These are phyloP conservation scores for Glandiceps talaboti DNA, from an alignment of 53 echinoderm and acorn worm genomes.

Conservation along the genomic window DNA sequence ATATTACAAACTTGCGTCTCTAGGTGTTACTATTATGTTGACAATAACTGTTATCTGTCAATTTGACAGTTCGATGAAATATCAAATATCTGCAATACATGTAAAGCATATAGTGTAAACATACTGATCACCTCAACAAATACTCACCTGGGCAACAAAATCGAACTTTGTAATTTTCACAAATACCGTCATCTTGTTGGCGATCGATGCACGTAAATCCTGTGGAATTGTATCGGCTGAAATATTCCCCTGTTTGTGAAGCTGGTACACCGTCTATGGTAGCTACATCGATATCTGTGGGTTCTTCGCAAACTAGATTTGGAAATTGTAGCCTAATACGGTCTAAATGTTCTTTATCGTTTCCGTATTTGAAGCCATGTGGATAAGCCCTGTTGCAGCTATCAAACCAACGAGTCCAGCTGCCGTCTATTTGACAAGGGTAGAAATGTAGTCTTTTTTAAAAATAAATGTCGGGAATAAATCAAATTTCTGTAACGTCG, in stretches of 20 bases:
- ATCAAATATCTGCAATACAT: too few species aligned
- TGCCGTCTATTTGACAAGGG: too few species aligned
- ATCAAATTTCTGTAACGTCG: too few species aligned
- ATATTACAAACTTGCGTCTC: too few species aligned
- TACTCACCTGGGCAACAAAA: background rate
- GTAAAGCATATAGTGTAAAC: too few species aligned
- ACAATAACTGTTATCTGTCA: too few species aligned
- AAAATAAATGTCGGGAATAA: too few species aligned
- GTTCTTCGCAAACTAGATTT: background rate
- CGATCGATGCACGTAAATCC: background rate
- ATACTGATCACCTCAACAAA: too few species aligned
- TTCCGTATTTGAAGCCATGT: background rate
- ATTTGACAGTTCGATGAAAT: too few species aligned
- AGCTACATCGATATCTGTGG: background rate
- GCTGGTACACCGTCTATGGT: background rate
- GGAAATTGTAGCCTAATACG: background rate
- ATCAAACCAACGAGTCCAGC: background rate
- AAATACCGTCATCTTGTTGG: background rate
- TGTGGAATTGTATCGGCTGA: background rate
- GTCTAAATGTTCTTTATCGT: background rate
- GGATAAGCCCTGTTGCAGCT: too few species aligned
- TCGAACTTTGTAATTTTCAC: background rate
- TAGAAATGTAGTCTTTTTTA: too few species aligned
- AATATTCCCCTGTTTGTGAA: background rate
- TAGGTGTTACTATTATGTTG: too few species aligned